Percentiles rank a stretch among this genome's conserved stretches.
These are phyloP conservation scores for Nephila pilipes DNA, from an alignment of 1,140 invertebrate species.

Conservation along the genomic window DNA sequence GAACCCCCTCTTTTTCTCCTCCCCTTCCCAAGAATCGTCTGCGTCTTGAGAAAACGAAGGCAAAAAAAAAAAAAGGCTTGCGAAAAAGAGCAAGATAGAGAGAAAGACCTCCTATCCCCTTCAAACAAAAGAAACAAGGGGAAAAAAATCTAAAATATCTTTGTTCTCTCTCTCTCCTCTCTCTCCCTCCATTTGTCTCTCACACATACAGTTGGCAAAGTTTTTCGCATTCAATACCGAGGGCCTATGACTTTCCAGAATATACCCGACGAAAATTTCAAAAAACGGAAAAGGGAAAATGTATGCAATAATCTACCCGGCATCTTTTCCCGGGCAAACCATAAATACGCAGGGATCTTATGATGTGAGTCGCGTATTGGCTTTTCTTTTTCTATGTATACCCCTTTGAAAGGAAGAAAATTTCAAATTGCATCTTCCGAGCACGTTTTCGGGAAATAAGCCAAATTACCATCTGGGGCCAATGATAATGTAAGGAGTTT, in stretches of 20 bases:
- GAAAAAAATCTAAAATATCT: constrained; percentile 33
- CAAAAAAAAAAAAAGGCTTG: background rate
- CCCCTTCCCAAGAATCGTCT: constrained; percentile 14
- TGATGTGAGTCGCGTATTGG: background rate
- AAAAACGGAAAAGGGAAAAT: background rate
- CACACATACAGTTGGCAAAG: background rate
- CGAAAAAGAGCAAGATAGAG: background rate
- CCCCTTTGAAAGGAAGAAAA: constrained; percentile 2
- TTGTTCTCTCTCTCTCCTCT: background rate
- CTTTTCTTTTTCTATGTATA: background rate
- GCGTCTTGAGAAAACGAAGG: background rate
- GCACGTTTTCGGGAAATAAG: constrained; percentile 58
- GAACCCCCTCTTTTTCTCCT: background rate
- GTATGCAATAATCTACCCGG: background rate
- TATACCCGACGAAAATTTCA: background rate
- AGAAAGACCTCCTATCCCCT: background rate
- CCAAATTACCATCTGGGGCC: constrained; percentile 47
- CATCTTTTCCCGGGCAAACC: constrained; percentile 2
- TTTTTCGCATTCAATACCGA: background rate
- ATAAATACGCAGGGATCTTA: background rate
- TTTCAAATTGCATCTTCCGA: constrained; percentile 53
- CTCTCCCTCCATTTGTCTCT: too few species aligned
- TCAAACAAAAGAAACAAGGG: constrained; percentile 12
- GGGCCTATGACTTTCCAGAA: background rate
- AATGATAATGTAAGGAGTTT: background rate